Percentiles rank a stretch among this genome's conserved stretches.
These are phyloP conservation scores for Agrochola circellaris DNA, from an alignment of 2,888 invertebrate species.

Conservation along the genomic window DNA sequence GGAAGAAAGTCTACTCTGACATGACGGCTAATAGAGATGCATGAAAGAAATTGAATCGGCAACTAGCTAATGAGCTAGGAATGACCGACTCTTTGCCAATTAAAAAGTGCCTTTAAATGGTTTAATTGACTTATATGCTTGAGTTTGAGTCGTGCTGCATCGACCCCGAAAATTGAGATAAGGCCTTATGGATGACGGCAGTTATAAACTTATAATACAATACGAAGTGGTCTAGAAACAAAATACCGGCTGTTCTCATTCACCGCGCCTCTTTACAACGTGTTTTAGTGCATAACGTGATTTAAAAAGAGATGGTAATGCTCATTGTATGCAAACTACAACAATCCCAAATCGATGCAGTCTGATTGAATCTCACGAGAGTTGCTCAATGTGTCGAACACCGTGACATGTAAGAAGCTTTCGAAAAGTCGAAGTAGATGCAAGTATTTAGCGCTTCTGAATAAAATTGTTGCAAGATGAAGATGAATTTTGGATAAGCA, in stretches of 20 bases:
- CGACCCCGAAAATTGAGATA: neutral
- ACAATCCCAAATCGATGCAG: conserved; percentile 58
- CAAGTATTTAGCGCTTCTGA: conserved; percentile 8
- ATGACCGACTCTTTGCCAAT: neutral
- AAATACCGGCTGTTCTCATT: conserved; percentile 34
- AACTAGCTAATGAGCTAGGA: too few species aligned
- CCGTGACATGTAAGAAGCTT: conserved; percentile 46
- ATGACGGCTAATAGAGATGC: too few species aligned
- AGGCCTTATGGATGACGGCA: neutral
- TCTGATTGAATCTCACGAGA: conserved; percentile 48
- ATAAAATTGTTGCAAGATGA: neutral
- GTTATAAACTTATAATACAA: conserved; percentile 10
- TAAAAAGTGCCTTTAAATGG: neutral
- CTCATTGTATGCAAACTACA: conserved; percentile 66
- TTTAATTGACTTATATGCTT: neutral
- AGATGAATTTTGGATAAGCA: neutral
- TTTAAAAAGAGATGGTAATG: conserved; percentile 53
- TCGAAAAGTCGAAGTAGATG: conserved; percentile 1
- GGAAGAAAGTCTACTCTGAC: neutral
- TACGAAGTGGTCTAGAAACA: conserved; percentile 19
- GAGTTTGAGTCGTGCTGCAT: neutral
- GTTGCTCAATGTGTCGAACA: conserved; percentile 55
- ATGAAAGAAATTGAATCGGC: neutral
- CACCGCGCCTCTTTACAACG: conserved; percentile 22
- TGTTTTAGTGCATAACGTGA: conserved; percentile 60